Evolutionary conservation across 2,113 vertebrate species (phyloP), one percentile per base, ranked within the genome.

Genomic region (Laterallus jamaicensis): DNA sequence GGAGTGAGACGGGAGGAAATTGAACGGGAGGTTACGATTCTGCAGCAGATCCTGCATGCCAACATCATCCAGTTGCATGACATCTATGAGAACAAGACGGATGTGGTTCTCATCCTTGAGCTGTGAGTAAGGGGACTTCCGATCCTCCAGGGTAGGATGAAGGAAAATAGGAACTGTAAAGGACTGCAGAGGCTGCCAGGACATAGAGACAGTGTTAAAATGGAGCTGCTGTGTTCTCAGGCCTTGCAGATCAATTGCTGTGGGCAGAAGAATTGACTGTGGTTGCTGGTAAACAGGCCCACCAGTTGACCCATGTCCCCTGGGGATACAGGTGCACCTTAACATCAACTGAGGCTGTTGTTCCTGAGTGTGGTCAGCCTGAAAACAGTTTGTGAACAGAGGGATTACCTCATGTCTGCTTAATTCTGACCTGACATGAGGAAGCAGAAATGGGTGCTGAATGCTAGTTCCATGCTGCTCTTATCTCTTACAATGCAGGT

Each of bases 31-130:
- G 99, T 99, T 97, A 92, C 97, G 96, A 99, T 99, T 97, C 98
- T 99, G 85, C 98, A 98, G 97, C 98, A 98, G 95, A 90, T 99
- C 79, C 98, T 98, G 82, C 99, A 99, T 60, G 86, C 98, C 94
- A 99, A 99, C 97, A 97, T 99, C 70, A 97, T 99, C 90, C 86
- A 98, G 4, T 97, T 99, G 88, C 99, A 99, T 1, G 99, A 99
- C 9, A 97, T 99, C 90, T 99, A 98, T 2, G 99, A 99, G 98
- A 99, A 99, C 98, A 99, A 98, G 96, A 99, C 99, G 0, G 99
- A 99, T 5, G 98, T 99, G 87, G 98, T 99, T 89, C 99, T 99
- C 75, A 98, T 99, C 97, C 98, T 99, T 3, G 99, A 99, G 97
- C 98, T 99, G 99, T 99, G 97, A 99, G 99, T 99, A 88, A 31